Evolutionary conservation across 1,140 invertebrate genomes (phyloP), one percentile per base, ranked within the genome.

Genomic region (Drosophila neocordata): DNA sequence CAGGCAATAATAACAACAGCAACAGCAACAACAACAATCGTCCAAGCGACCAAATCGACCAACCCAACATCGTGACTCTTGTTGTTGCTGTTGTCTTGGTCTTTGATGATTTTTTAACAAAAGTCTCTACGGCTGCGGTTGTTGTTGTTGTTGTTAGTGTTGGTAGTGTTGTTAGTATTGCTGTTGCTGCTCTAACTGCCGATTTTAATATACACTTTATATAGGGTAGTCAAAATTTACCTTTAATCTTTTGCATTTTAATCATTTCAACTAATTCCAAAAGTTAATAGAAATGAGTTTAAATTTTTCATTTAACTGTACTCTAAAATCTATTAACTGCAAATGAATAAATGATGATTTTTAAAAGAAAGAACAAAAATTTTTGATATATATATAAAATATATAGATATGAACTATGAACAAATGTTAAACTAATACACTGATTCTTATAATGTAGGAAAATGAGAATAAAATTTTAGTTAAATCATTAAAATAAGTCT

Each of bases 91-190:
- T 77, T 85, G 74, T 77, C 57, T 75, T 85, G 77, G 82, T 85
- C 82, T 85, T 85, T 85, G 81, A 85, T 85, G 82, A 69, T 74
- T 85, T 87, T 85, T 87, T 81, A 78, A 78, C 74, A 85, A 85
- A 85, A 87, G 75, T 82, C 77, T 68, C 58, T 71, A 71, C 64
- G 61, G 58, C 58, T 37, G 38, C 48, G 70, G 70, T 55, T 52
- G 72, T 60, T 37, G 22, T 15, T 74, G 70, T 70, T 60, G 58
- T 83, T 65, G 60, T 61, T 60, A n/a, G n/a, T n/a, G 44, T 56
- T 65, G 38, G 34, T 24, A 18, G 12, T 62, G 15, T 15, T 62
- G 27, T 20, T 62, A 12, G 9, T 51, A 24, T 12, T 51, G 34
- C 37, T 65, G 35, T 13, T 56, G 38, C 35, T 63, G 44, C 61